Base-by-base conservation (phyloP, 2,113 vertebrate genomes). In the Melanostigma gelatinosum region DNA sequence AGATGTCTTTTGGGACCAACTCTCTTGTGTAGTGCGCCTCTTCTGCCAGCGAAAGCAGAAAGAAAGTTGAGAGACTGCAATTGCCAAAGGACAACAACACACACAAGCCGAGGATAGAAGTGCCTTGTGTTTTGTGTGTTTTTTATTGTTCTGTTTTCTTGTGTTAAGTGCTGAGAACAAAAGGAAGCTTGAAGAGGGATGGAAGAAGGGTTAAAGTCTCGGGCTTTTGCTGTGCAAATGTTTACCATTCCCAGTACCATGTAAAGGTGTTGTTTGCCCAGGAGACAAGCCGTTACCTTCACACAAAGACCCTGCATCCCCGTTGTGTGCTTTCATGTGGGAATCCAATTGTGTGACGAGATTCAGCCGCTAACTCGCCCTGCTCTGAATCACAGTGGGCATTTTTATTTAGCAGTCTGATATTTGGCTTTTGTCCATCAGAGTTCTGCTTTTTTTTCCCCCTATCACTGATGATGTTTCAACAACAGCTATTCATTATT, bases 61-160 rank as follows among this genome's bases (percentile, higher is more conserved):
- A 90, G 92, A 84, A 88, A 87, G 90, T 90, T 82, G 87, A 91
- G 82, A 90, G 88, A 88, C 91, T 80, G 81, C 86, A 91, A 91
- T 92, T 93, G 93, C 92, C 91, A 93, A 93, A 94, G 93, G 93
- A 94, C 85, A 89, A 82, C 89, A 88, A 84, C 82, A 85, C 82
- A 86, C 73, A 83, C 72, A 69, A 57, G 79, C 77, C 27, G 64
- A 63, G 75, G 85, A 90, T 79, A 83, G 82, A 77, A 63, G 52
- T 81, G 68, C 62, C 74, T 85, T 75, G 65, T 87, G 75, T 88
- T 85, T 61, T 75, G 52, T 75, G 69, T 75, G 24, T 74, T 61
- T 61, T 87, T 88, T 84, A 88, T 89, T 89, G 82, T 93, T 87
- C 85, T 89, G 72, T 87, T 88, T 91, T 90, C 77, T 85, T 81